Percentiles rank a stretch among this genome's conserved stretches.
Evolutionary conservation across 2,797 vertebrate genomes (phyloP).

Genomic region (Emydoidea blandingii): DNA sequence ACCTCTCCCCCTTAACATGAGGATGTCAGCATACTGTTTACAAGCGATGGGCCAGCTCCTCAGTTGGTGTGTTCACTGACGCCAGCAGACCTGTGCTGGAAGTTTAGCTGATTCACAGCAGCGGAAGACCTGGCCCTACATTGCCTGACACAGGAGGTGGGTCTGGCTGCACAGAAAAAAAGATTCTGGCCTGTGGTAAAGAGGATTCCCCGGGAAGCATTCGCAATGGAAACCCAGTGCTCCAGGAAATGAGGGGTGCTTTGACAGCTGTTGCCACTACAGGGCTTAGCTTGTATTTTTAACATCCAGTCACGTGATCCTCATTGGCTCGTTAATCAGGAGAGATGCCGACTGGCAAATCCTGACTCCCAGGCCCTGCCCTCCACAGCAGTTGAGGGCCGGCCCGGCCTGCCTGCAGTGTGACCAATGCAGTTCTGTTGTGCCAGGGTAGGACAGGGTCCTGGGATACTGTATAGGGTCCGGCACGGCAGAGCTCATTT

Average conservation of each 20-base stretch:
- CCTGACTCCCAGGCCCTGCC: neutral
- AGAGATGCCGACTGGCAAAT: neutral
- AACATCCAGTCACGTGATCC: conserved; percentile 34
- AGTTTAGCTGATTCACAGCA: accelerated
- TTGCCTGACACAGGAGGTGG: neutral
- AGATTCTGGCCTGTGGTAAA: neutral
- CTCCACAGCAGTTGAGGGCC: neutral
- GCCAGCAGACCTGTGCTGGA: too few species aligned
- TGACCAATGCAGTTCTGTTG: neutral
- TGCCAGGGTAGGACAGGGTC: neutral
- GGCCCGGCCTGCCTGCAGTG: neutral
- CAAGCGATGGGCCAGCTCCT: too few species aligned
- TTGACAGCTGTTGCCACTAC: neutral
- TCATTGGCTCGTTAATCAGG: neutral
- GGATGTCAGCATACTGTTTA: too few species aligned
- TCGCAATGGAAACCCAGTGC: conserved; percentile 24
- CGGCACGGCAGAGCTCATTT: neutral
- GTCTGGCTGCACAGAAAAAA: neutral
- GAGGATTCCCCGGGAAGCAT: conserved; percentile 43
- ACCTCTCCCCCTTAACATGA: neutral
- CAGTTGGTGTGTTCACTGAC: too few species aligned
- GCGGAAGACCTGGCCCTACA: accelerated
- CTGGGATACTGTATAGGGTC: neutral
- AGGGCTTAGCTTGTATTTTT: neutral
- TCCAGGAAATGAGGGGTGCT: conserved; percentile 67